Percentiles rank a stretch among this genome's conserved stretches.
Evolutionary conservation across 2,113 vertebrate genomes (phyloP).

Genomic region (Stigmatopora argus): DNA sequence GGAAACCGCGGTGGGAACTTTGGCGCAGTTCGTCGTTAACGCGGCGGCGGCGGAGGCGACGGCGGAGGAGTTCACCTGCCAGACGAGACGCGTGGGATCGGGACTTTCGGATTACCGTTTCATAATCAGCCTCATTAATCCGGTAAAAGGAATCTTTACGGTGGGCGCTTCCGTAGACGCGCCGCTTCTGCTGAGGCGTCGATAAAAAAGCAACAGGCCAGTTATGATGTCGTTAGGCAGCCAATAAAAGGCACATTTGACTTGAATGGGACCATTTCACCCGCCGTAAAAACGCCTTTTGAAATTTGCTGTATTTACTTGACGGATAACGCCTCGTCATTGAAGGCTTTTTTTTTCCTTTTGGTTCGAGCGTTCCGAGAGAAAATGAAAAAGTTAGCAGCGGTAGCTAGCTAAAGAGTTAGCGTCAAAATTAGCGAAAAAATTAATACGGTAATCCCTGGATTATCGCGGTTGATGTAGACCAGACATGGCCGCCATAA

Average conservation of each 20-base stretch:
- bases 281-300: neutral
- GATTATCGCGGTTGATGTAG: too few species aligned
- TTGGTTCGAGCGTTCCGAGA: too few species aligned
- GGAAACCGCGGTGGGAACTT: conserved; percentile 32
- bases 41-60: neutral
- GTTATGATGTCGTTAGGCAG: neutral
- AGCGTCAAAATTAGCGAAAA: too few species aligned
- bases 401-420: too few species aligned
- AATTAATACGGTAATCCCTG: neutral
- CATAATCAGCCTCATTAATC: conserved; percentile 1
- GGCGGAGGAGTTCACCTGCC: neutral
- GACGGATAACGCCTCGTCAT: neutral
- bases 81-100: neutral
- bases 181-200: neutral
- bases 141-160: neutral
- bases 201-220: neutral
- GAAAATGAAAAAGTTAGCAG: neutral
- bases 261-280: neutral
- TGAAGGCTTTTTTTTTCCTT: neutral
- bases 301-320: neutral
- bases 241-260: neutral
- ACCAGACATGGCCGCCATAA: too few species aligned
- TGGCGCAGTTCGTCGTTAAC: neutral
- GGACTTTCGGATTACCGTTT: neutral
- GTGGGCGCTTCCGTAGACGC: neutral